phyloP scores from a whole-genome alignment of 2,888 invertebrate species.

The Cybosia mesomella region DNA sequence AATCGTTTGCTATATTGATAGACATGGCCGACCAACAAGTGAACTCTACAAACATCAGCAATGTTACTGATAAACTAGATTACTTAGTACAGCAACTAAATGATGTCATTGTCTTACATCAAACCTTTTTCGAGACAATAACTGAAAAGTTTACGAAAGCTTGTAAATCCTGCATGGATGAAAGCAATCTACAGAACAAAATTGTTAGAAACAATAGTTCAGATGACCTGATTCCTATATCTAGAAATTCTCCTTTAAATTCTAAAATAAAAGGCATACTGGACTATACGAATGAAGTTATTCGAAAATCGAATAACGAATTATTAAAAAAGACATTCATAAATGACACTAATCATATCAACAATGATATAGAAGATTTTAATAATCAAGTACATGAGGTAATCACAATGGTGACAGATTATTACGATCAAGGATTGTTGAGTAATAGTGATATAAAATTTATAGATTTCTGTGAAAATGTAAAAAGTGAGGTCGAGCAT shows the following conservation, averaged over 20 bases:
- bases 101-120: background rate
- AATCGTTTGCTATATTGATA: background rate
- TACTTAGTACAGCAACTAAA: background rate
- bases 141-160: background rate
- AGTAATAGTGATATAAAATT: slow-evolving; percentile 51
- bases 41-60: background rate
- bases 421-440: slow-evolving; percentile 50
- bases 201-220: background rate
- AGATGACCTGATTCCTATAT: background rate
- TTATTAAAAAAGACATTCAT: background rate
- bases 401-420: slow-evolving; percentile 48
- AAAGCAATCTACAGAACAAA: background rate
- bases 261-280: background rate
- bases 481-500: slow-evolving; percentile 53
- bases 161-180: background rate
- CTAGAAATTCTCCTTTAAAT: background rate
- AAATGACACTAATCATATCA: background rate
- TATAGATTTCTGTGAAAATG: slow-evolving; percentile 49
- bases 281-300: background rate
- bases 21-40: background rate
- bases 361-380: slow-evolving; percentile 38
- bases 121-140: slow-evolving; percentile 8
- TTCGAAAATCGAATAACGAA: background rate
- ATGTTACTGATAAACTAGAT: background rate
- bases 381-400: slow-evolving; percentile 54